Evolutionary conservation across 1,140 invertebrate genomes (phyloP).

Genomic region (Teleopsis dalmanni): DNA sequence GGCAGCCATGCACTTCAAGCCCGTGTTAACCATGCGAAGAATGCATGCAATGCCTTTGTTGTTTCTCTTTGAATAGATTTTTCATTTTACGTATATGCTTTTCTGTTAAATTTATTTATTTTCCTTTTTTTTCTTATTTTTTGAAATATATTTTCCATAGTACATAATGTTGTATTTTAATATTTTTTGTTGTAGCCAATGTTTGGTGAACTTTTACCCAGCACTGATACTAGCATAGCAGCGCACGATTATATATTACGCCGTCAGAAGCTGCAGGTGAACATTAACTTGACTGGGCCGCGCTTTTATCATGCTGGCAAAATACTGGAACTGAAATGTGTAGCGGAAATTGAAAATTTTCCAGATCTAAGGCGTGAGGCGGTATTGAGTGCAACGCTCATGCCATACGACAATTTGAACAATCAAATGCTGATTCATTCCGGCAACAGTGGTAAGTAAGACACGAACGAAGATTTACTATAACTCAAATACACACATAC

Average conservation of each 20-base stretch:
- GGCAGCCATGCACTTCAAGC: no score
- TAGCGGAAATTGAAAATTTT: slow-evolving; percentile 42
- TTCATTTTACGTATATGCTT: no score
- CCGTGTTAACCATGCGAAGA: no score
- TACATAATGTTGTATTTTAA: background rate
- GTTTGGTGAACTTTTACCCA: slow-evolving; percentile 33
- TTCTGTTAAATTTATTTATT: background rate
- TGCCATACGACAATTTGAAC: slow-evolving; percentile 38
- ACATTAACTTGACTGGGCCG: slow-evolving; percentile 38
- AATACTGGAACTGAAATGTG: slow-evolving; percentile 35
- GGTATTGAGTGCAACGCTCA: slow-evolving; percentile 25
- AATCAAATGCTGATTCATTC: slow-evolving; percentile 41
- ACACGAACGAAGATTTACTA: no score
- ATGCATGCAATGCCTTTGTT: no score
- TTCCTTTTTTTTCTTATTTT: background rate
- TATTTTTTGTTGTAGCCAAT: slow-evolving; percentile 20
- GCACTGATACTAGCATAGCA: slow-evolving; percentile 33
- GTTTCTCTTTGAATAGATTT: no score
- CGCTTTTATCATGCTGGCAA: slow-evolving; percentile 26
- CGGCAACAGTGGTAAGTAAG: slow-evolving; percentile 19
- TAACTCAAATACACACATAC: no score
- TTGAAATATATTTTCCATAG: background rate
- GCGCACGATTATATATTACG: slow-evolving; percentile 39
- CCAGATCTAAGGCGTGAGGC: slow-evolving; percentile 34
- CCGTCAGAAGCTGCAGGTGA: slow-evolving; percentile 32